Conservation (phyloP, 2,888 invertebrate genomes). For the Kuschelorhynchus macadamiae region DNA sequence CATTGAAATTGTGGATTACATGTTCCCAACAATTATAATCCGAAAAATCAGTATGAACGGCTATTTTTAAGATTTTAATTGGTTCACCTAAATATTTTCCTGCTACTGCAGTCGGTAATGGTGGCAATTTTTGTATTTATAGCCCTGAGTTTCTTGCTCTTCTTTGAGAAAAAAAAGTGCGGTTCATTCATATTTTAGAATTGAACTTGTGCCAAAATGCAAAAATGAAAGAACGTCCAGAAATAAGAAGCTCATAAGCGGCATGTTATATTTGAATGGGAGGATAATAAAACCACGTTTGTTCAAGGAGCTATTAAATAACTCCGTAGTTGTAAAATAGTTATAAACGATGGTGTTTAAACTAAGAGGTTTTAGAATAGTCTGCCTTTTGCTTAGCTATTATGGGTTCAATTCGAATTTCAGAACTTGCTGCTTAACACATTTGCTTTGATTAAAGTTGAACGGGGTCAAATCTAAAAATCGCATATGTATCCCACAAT, state of each 20-base stretch:
- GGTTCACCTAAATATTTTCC: conserved; percentile 47
- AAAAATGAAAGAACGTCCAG: conserved; percentile 18
- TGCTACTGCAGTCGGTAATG: conserved; percentile 23
- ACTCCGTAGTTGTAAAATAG: too few species aligned
- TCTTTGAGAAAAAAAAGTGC: conserved; percentile 54
- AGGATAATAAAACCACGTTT: conserved; percentile 53
- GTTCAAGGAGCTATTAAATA: not conserved
- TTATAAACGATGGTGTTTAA: too few species aligned
- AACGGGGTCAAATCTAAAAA: too few species aligned
- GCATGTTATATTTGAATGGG: conserved; percentile 57
- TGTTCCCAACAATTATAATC: too few species aligned
- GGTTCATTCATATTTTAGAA: conserved; percentile 61
- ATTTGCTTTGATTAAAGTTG: too few species aligned
- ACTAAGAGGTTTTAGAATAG: too few species aligned
- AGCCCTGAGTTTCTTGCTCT: conserved; percentile 47
- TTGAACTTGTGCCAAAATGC: conserved; percentile 34
- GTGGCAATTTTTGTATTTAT: conserved; percentile 45
- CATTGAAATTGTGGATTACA: too few species aligned
- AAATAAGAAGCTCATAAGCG: conserved; percentile 50
- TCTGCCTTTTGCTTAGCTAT: too few species aligned
- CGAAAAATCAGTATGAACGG: too few species aligned
- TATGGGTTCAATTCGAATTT: too few species aligned
- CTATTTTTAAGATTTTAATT: conserved; percentile 59
- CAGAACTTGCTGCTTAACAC: too few species aligned
- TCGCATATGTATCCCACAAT: too few species aligned